Base-by-base conservation (phyloP, 2,888 invertebrate species). In the Argyra leucocephala region DNA sequence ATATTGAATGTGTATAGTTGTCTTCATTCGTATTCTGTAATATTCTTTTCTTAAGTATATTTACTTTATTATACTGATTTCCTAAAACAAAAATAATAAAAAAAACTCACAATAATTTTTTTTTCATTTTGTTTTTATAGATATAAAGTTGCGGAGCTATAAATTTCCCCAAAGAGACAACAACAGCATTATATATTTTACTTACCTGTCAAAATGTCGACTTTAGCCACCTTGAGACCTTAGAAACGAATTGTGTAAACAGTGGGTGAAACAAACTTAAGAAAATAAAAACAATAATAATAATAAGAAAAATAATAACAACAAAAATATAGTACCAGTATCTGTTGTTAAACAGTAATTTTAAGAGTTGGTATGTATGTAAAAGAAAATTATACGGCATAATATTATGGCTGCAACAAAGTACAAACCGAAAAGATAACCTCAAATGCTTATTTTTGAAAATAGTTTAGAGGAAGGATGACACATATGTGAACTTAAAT, bases 141-240 rank as follows among this genome's bases (percentile, higher is more conserved):
- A 48, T 48, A 48, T 48, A 48, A 48, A 18, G n/a, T 48, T 48
- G 48, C 48, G 59, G 59, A 23, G 59, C 23, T 23, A 59, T 59
- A 59, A 59, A 59, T 59, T 59, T 59, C 59, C 10, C 22, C 22
- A 59, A 59, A 59, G 59, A 59, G 59, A 59, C 59, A 59, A 59
- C 23, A 59, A 59, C 59, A 59, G 59, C 59, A 23, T 22, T 48
- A 59, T 59, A 59, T 59, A 59, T 59, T 23, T 59, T 59, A 59
- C 59, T 18, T 59, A 23, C 23, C 59, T 59, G 59, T 59, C 59
- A 59, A 59, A 59, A 59, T 59, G 59, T 59, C 59, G 59, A 59
- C 59, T 59, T 18, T 59, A 59, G 59, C 59, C 59, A 59, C 59
- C 59, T 59, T 59, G 59, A 59, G 48, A 48, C 48, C 15, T 48